A percentile compares a stretch with the other conserved stretches of the same genome.
These are phyloP conservation scores for Paramormyrops hopkinsi DNA, from an alignment of 2,797 vertebrate species.

Conservation along the genomic window DNA sequence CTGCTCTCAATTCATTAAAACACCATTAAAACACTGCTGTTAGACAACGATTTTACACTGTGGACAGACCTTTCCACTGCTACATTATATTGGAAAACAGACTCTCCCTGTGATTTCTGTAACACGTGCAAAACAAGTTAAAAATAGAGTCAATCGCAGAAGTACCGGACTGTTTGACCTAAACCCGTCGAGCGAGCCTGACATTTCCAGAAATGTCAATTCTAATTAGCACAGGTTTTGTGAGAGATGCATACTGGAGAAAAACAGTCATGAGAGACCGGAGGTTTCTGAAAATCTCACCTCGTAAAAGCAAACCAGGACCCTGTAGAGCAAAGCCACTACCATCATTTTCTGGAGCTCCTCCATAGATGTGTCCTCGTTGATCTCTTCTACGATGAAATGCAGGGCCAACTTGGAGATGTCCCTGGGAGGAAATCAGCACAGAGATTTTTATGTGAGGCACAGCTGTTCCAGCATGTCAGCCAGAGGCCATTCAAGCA, in stretches of 20 bases:
- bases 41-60: background rate
- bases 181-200: background rate
- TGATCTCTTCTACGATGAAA: constrained; percentile 93
- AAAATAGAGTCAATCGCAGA: background rate
- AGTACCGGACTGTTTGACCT: background rate
- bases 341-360: constrained; percentile 95
- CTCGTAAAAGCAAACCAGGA: constrained; percentile 91
- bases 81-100: background rate
- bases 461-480: background rate
- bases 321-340: constrained; percentile 87
- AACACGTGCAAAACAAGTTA: background rate
- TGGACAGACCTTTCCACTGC: background rate
- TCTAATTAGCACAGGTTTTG: background rate
- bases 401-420: constrained; percentile 90
- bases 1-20: background rate
- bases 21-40: background rate
- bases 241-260: background rate
- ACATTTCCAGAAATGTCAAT: background rate
- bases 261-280: background rate
- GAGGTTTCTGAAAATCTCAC: constrained; percentile 50
- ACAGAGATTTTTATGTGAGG: too few relatives aligned
- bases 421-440: constrained; percentile 62
- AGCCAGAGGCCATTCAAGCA: background rate
- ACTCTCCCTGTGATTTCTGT: background rate
- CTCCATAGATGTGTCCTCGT: constrained; percentile 91